These are phyloP conservation scores for Andrena hattorfiana DNA, from an alignment of 2,888 invertebrate species.

Conservation along the genomic window DNA sequence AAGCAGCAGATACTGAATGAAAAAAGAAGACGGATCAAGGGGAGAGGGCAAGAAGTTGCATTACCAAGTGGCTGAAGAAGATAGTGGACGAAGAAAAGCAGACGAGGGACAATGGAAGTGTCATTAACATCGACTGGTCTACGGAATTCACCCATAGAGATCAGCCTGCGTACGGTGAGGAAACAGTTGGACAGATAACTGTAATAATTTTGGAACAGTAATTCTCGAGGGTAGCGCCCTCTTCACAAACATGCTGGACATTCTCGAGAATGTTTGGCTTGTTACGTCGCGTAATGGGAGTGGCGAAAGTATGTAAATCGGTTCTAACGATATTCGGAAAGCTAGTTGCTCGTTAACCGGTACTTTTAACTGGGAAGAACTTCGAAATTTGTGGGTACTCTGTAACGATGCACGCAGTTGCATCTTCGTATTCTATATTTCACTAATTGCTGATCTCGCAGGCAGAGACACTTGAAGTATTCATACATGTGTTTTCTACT, in stretches of 20 bases:
- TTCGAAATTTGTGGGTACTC: too few species aligned
- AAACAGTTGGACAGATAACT: neutral
- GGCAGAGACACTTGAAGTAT: too few species aligned
- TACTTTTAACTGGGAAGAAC: too few species aligned
- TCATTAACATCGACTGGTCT: conserved; percentile 33
- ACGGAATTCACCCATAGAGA: neutral
- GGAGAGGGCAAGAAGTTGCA: conserved; percentile 20
- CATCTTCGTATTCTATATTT: too few species aligned
- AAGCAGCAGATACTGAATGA: conserved; percentile 8
- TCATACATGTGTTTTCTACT: too few species aligned
- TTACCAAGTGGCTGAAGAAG: conserved; percentile 22
- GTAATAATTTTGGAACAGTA: neutral
- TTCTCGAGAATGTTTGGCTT: neutral
- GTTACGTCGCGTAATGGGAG: neutral
- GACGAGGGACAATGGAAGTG: conserved; percentile 15
- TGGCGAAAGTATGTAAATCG: neutral
- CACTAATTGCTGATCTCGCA: too few species aligned
- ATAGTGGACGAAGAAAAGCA: neutral
- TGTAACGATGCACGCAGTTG: too few species aligned
- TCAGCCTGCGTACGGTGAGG: too few species aligned
- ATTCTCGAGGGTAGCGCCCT: neutral
- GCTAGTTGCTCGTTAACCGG: too few species aligned
- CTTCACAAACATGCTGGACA: neutral
- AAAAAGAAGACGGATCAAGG: neutral
- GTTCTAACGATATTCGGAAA: neutral